Evolutionary conservation across 2,888 invertebrate genomes (phyloP), one percentile per base, ranked within the genome.

Genomic region (Lasiommata megera): DNA sequence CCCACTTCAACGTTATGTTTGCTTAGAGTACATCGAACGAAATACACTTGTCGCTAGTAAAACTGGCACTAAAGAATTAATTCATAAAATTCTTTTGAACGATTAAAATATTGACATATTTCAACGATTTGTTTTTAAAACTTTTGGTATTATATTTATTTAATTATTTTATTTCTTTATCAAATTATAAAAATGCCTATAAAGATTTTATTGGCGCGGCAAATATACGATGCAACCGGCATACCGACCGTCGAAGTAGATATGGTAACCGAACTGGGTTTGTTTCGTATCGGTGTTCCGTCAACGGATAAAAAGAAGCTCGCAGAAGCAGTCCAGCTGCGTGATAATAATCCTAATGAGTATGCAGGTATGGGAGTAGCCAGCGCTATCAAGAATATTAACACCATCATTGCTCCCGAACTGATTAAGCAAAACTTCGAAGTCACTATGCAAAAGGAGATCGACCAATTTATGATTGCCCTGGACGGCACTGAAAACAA

Each of bases 171-270:
- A 46, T 56, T 56, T 50, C 36, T 56, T 44, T 58, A 48, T 60
- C 50, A 56, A 40, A 23, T 12, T 6, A 46, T n/a, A 34, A 56
- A 31, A 61, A 98, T 98, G 98, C 95, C 97, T 46, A 96, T 99
- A 73, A 95, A 96, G 88, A 94, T 96, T 71, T 93, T 99, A 71
- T 93, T 95, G 69, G 99, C 99, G 63, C 96, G 99, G 78, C 97
- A 98, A 92, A 98, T 99, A 86, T 99, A 96, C 82, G 99, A 99
- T 91, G 96, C 98, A 34, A 95, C 98, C 72, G 99, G 98, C 54
- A 96, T 97, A 73, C 99, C 99, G 44, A 99, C 99, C 8, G 96
- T 99, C 51, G 99, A 99, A 92, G 99, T 99, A 66, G 94, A 95
- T 73, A 88, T 94, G 76, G 92, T 94, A 8, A 95, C 95, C 6